phyloP scores from a whole-genome alignment of 2,888 invertebrate species.

The Xanthia icteritia region DNA sequence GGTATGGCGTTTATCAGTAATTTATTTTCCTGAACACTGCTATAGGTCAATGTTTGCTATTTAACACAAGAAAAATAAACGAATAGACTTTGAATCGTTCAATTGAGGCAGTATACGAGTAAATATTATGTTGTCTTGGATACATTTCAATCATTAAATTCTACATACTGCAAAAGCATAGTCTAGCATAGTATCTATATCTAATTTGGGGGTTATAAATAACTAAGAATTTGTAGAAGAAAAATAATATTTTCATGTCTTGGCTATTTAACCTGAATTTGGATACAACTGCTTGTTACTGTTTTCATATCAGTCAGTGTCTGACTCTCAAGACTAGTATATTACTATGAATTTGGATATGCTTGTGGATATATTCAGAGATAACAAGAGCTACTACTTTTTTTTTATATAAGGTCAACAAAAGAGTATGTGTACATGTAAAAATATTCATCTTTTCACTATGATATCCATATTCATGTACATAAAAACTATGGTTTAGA shows the following conservation, averaged over 20 bases:
- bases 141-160: constrained; percentile 10
- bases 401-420: background rate
- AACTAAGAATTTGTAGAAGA: background rate
- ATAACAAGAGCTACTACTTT: background rate
- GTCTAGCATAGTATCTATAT: background rate
- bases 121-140: constrained; percentile 13
- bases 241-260: background rate
- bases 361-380: background rate
- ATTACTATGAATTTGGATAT: background rate
- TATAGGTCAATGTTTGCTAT: constrained; percentile 23
- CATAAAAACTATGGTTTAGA: too few relatives aligned
- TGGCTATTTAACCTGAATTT: background rate
- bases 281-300: background rate
- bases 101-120: constrained; percentile 52
- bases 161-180: constrained; percentile 15
- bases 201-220: constrained; percentile 7
- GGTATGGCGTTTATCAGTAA: constrained; percentile 47
- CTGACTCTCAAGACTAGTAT: background rate
- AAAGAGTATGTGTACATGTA: background rate
- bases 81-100: constrained; percentile 56
- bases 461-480: background rate
- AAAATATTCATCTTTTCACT: background rate
- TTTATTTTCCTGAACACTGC: constrained; percentile 35
- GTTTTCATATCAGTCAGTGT: background rate
- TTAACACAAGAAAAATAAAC: constrained; percentile 39